A percentile compares a stretch with the other conserved stretches of the same genome.
phyloP scores from a whole-genome alignment of 2,888 invertebrate genomes.

The Nyleta sp. region DNA sequence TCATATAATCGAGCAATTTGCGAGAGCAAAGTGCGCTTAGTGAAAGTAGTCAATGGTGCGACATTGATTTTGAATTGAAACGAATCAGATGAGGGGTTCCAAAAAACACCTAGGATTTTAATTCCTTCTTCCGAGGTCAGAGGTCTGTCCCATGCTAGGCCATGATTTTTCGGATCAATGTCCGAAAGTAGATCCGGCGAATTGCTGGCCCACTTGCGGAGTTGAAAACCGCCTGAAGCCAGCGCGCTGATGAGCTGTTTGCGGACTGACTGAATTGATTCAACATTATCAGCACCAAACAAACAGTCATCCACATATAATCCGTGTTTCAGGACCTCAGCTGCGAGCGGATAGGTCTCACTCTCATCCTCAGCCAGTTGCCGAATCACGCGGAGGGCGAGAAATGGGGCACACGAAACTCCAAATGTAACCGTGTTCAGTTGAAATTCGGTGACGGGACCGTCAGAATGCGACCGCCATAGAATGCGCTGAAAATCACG shows the following conservation, averaged over 20 bases:
- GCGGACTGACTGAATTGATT: no score
- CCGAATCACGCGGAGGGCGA: background rate
- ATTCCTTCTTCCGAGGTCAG: background rate
- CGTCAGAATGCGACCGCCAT: background rate
- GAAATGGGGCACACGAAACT: background rate
- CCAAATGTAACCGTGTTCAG: constrained; percentile 21
- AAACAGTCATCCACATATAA: constrained; percentile 36
- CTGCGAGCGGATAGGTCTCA: background rate
- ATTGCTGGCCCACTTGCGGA: constrained; percentile 17
- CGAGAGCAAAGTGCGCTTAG: no score
- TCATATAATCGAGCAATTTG: no score
- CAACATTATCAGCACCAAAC: constrained; percentile 32
- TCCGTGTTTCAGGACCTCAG: background rate
- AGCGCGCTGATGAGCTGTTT: constrained; percentile 14
- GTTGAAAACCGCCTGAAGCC: background rate
- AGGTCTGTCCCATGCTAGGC: constrained; percentile 7
- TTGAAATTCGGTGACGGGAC: background rate
- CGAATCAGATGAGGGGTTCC: background rate
- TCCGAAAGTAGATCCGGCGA: background rate
- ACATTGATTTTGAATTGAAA: background rate
- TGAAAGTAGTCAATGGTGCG: no score
- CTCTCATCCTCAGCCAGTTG: background rate
- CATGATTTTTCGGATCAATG: background rate
- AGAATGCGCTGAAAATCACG: background rate
- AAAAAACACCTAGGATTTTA: background rate